Percentiles rank a stretch among this genome's conserved stretches.
Evolutionary conservation across 1,140 invertebrate species (phyloP).

Genomic region (Acromyrmex echinatior): DNA sequence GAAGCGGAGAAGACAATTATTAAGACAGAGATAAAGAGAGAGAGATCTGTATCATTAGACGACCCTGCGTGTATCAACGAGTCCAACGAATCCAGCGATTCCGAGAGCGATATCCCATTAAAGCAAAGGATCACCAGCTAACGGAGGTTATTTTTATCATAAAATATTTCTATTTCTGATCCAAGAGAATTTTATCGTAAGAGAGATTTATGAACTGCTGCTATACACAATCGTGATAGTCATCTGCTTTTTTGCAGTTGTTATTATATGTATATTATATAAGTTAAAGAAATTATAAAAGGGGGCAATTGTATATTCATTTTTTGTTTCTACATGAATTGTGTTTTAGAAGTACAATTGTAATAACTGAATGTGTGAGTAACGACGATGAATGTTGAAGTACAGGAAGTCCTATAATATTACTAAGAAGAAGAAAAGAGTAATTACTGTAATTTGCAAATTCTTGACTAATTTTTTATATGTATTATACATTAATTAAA

Average conservation of each 20-base stretch:
- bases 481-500: background rate
- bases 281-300: background rate
- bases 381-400: background rate
- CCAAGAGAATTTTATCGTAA: background rate
- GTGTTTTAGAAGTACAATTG: background rate
- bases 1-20: background rate
- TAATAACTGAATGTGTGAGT: background rate
- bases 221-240: conserved; percentile 12
- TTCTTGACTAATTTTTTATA: background rate
- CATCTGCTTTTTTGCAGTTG: conserved; percentile 27
- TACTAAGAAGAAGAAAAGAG: background rate
- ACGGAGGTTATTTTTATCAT: conserved; percentile 50
- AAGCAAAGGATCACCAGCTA: conserved; percentile 74
- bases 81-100: conserved; percentile 75
- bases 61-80: conserved; percentile 52
- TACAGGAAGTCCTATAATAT: background rate
- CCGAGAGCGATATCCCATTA: conserved; percentile 76
- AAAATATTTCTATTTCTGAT: conserved; percentile 2
- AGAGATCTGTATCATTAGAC: conserved; percentile 48
- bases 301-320: background rate
- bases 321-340: background rate
- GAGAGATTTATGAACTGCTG: background rate
- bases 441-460: background rate
- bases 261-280: conserved; percentile 25
- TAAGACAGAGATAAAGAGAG: conserved; percentile 27